Evolutionary conservation across 2,797 vertebrate species (phyloP), one percentile per base, ranked within the genome.

Genomic region (Cyprinodon diabolis): DNA sequence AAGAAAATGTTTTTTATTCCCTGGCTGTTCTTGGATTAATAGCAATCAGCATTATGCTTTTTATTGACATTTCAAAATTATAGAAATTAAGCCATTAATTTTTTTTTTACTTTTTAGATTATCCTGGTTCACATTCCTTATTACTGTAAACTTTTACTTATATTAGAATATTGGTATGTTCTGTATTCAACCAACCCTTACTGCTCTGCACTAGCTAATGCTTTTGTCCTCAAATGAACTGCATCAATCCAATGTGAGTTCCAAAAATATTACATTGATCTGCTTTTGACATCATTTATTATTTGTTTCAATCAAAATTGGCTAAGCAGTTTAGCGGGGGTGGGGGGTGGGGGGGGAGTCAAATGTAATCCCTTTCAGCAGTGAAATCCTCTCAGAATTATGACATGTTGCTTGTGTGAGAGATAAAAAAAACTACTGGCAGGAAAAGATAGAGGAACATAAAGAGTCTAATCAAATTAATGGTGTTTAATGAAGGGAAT

Each of bases 301-400:
- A 72, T 49, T 75, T 14, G 6, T 82, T 81, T 81, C 86, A 77
- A 84, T 89, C 75, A 89, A 87, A 51, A 90, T 84, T 87, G 73
- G 81, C 85, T 93, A 89, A 91, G 89, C 85, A 90, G 91, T 92
- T 91, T 92, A 86, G 69, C 60, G 25, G 25, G 25, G 25, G 25
- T 1, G 25, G 25, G 25, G 25, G 25, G 25, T 1, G 25, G 25
- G 25, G 25, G 25, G 25, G 25, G 91, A 76, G 89, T 90, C 76
- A 88, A 92, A 85, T 77, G 85, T 93, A 93, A 93, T 93, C 90
- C 90, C 82, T 89, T 91, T 83, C 77, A 88, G 82, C 85, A 72
- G 73, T n/a, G 70, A 86, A 93, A 93, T 94, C 92, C 92, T 92
- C 92, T 94, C 92, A 92, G 89, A 81, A 78, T 76, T 83, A 86